phyloP scores from a whole-genome alignment of 1,140 invertebrate species.

The Chrysoperla carnea region DNA sequence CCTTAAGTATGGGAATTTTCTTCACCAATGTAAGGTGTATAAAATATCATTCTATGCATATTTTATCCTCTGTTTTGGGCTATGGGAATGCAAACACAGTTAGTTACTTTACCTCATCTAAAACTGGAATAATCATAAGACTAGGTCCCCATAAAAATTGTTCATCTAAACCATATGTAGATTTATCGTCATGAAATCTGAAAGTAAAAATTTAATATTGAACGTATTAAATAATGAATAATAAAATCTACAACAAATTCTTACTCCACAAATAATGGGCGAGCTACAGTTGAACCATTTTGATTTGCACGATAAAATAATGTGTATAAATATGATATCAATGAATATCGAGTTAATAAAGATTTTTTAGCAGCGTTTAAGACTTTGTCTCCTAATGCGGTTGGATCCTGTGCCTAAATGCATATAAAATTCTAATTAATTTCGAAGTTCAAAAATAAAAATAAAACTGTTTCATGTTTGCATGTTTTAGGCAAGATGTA shows the following conservation, averaged over 20 bases:
- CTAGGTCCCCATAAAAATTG: slow-evolving; percentile 67
- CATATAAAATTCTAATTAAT: no score
- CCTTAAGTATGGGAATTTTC: no score
- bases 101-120: slow-evolving; percentile 38
- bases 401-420: slow-evolving; percentile 61
- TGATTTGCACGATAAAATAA: slow-evolving; percentile 56
- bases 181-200: slow-evolving; percentile 46
- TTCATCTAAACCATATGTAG: slow-evolving; percentile 51
- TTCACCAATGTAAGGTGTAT: no score
- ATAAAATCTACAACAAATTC: slow-evolving; percentile 12
- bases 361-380: slow-evolving; percentile 41
- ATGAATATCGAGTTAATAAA: slow-evolving; percentile 45
- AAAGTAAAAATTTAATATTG: slow-evolving; percentile 8
- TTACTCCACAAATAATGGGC: slow-evolving; percentile 69
- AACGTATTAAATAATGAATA: not conserved
- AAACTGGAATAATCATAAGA: slow-evolving; percentile 58
- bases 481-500: no score
- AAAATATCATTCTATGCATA: no score
- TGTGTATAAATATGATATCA: slow-evolving; percentile 71
- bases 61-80: no score
- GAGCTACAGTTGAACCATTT: slow-evolving; percentile 49
- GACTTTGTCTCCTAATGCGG: slow-evolving; percentile 44
- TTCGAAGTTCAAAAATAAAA: no score
- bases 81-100: no score
- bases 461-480: no score